Evolutionary conservation across 2,888 invertebrate genomes (phyloP), one percentile per base, ranked within the genome.

Genomic region (Himalopsyche kuldschensis): DNA sequence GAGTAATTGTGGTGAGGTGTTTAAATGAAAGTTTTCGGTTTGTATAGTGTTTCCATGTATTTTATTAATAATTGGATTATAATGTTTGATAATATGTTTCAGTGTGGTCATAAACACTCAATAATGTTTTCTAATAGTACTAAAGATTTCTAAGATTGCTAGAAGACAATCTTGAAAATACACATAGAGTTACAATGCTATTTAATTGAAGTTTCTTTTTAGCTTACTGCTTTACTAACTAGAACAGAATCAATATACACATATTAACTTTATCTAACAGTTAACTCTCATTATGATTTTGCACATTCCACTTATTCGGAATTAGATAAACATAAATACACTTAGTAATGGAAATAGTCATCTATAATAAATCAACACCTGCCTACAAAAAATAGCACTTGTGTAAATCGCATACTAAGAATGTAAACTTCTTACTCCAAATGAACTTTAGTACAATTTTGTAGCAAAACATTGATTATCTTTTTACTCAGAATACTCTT

Each of bases 41-140:
- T 85, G 85, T 85, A 84, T 80, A 84, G 86, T 86, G 86, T 86
- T 86, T 79, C 82, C 81, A 85, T 85, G 85, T 85, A 85, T 77
- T 86, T 86, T 84, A 84, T 84, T 84, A 81, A 82, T 85, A 83
- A 85, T 86, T 78, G 79, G 81, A 81, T 83, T 83, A 86, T 86
- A 86, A 85, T 86, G 86, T 85, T 82, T 85, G 84, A 85, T 83
- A 83, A 82, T 75, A 83, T 86, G 85, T 86, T 80, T 82, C 63
- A 83, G 86, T 86, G 86, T 86, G 78, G 69, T 83, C 81, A 84
- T 78, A 84, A 80, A 84, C 81, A 85, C 80, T 76, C 41, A 78
- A 69, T 78, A 78, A 78, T 69, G 41, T 41, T 78, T 78, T 30
- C 78, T 78, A 78, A 46, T 75, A 32, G 35, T 79, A 79, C 75